phyloP scores from a whole-genome alignment of 1,140 invertebrate species.

The Sarcophaga peregrina region DNA sequence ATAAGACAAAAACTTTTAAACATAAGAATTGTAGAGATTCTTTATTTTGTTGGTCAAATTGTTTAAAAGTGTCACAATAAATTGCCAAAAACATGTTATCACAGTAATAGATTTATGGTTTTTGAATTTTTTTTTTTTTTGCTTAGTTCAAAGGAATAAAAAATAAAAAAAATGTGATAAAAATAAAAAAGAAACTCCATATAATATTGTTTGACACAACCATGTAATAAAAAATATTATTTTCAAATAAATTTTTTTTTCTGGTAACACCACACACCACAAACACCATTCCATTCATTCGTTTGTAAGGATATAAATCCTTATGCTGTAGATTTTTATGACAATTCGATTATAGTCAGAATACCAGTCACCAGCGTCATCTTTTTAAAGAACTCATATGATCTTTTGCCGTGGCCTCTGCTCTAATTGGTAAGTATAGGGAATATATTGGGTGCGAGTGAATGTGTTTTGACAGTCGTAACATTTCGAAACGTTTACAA shows the following conservation, averaged over 20 bases:
- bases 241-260: background rate
- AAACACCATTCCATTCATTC: background rate
- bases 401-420: background rate
- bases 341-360: background rate
- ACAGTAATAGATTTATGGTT: conserved; percentile 26
- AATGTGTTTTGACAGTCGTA: background rate
- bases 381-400: background rate
- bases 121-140: background rate
- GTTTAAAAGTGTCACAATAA: conserved; percentile 41
- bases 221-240: conserved; percentile 20
- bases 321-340: background rate
- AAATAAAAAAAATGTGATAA: background rate
- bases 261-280: background rate
- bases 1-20: too few relatives aligned
- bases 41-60: conserved; percentile 38
- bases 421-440: too few relatives aligned
- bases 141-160: too few relatives aligned
- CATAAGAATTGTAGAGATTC: background rate
- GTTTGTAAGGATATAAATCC: background rate
- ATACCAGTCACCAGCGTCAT: background rate
- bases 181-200: background rate
- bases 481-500: background rate
- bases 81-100: conserved; percentile 34
- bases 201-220: conserved; percentile 1
- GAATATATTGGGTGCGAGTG: background rate